Base-by-base conservation (phyloP, 1,140 invertebrate species). In the Lanistes nyassanus region DNA sequence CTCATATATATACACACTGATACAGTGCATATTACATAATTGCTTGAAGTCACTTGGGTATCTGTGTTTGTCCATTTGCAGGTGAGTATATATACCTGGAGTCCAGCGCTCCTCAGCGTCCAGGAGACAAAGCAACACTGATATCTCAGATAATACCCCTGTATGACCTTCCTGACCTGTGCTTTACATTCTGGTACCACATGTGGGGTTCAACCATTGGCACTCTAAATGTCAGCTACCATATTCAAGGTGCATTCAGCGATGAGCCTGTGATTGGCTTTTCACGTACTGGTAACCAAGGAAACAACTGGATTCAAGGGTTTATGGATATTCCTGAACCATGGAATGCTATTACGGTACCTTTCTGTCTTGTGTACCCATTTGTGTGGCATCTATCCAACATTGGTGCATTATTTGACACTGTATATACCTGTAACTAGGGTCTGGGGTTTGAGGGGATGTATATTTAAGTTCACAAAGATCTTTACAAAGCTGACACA, bases 181-280 rank as follows among this genome's bases (percentile, higher is more conserved):
- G 84, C 69, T 68, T 86, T 7, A 76, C 72, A 19, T 94, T 95
- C 83, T 95, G 91, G 90, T 92, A 90, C 81, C 93, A 95, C 82
- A 95, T 95, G 94, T 94, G 91, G 81, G 94, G 94, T 13, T 65
- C 13, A 21, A 76, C 75, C 39, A 77, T 85, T 47, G 84, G 81
- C 29, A 74, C 73, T 34, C 80, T 86, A 9, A 56, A 74, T 26
- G 69, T 84, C n/a, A 37, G 53, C 23, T 65, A 51, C 31, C 7
- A 13, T 13, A 0, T 47, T 47, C 42, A 47, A 47, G 42, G 9
- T 47, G 9, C 42, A 47, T 9, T 16, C 9, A 34, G 56, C 11
- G 23, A 11, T 3, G 23, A n/a, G 16, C 31, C 23, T 34, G 37
- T 31, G 9, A 26, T 13, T 26, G 19, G 62, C 65, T 74, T 55